Conservation (phyloP, 2,113 vertebrate species). For the Sakesphorus luctuosus region DNA sequence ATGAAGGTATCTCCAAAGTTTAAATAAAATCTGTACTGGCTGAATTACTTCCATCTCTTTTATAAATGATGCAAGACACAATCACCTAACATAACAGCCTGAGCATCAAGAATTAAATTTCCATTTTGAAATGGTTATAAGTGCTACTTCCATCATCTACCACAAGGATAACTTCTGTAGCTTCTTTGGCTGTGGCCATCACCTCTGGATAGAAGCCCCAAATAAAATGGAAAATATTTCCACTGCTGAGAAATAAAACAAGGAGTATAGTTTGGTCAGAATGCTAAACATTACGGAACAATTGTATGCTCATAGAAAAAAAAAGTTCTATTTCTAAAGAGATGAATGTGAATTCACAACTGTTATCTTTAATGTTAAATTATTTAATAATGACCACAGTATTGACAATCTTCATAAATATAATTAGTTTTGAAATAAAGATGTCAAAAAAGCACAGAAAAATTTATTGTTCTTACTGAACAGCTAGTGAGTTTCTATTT, state of each 20-base stretch:
- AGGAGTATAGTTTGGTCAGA: background rate
- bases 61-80: background rate
- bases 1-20: background rate
- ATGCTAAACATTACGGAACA: background rate
- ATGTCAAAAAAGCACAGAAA: background rate
- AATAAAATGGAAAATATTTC: background rate
- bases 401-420: background rate
- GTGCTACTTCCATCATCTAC: background rate
- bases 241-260: background rate
- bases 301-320: background rate
- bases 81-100: background rate
- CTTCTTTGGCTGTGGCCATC: background rate
- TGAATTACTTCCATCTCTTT: background rate
- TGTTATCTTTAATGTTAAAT: background rate
- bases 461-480: background rate
- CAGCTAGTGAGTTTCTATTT: background rate
- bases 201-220: background rate
- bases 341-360: background rate
- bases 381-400: background rate
- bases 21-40: background rate
- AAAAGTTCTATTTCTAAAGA: background rate
- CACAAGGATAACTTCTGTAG: background rate
- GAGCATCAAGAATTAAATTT: background rate
- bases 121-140: background rate
- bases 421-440: background rate